Conservation (phyloP, 1,140 invertebrate genomes). For the Maniola jurtina region DNA sequence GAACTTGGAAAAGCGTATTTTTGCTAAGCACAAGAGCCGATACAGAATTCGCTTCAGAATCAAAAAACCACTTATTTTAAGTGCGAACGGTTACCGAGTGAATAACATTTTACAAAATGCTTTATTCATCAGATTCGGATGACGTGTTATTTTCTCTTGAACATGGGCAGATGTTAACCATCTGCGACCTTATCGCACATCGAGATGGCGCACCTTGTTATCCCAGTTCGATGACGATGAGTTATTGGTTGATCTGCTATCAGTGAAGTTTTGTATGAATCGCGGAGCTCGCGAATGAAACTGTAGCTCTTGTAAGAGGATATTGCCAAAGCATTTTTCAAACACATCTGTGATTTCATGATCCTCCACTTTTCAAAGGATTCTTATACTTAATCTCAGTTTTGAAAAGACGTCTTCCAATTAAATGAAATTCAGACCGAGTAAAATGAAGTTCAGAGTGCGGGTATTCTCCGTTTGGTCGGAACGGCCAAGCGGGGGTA, state of each 20-base stretch:
- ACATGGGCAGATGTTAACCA: constrained; percentile 32
- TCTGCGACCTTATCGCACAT: constrained; percentile 37
- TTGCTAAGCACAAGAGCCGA: too few species aligned
- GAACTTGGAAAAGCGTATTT: too few species aligned
- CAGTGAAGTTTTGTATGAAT: constrained; percentile 69
- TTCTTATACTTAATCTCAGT: too few species aligned
- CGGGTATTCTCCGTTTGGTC: too few species aligned
- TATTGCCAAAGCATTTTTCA: too few species aligned
- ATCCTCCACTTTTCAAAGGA: too few species aligned
- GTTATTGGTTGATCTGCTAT: constrained; percentile 68
- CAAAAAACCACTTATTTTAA: background rate
- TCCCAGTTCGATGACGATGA: constrained; percentile 38
- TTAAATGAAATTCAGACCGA: too few species aligned
- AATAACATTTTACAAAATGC: constrained; percentile 23
- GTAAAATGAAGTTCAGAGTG: too few species aligned
- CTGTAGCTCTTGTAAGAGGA: background rate
- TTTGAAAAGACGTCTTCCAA: too few species aligned
- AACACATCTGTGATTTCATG: too few species aligned
- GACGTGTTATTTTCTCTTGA: constrained; percentile 24
- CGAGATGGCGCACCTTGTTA: constrained; percentile 55
- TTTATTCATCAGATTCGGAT: constrained; percentile 18
- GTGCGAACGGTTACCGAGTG: constrained; percentile 16
- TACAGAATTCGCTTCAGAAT: too few species aligned
- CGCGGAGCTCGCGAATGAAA: constrained; percentile 24
- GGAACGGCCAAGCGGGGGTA: too few species aligned